Evolutionary conservation across 1,140 invertebrate species (phyloP).

Genomic region (Saccostrea glomerata): DNA sequence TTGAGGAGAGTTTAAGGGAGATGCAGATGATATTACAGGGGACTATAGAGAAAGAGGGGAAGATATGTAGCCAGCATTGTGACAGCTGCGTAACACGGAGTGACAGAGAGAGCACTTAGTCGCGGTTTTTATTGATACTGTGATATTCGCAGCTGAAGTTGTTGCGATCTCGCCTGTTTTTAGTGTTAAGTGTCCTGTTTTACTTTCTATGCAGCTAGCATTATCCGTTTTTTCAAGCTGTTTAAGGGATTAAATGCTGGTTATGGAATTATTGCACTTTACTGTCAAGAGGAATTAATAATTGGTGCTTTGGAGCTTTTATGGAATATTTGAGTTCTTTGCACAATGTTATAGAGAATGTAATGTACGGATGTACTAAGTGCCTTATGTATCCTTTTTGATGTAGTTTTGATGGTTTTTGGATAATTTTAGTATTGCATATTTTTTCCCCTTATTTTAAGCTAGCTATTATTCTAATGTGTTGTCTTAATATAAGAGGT

Average conservation of each 20-base stretch:
- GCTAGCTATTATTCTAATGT: no score
- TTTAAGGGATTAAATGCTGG: background rate
- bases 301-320: background rate
- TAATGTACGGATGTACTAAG: background rate
- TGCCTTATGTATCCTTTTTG: no score
- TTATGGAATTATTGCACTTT: background rate
- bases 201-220: background rate
- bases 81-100: slow-evolving; percentile 3
- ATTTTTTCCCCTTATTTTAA: no score
- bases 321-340: background rate
- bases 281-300: background rate
- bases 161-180: background rate
- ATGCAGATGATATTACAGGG: background rate
- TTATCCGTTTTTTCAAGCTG: background rate
- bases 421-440: no score
- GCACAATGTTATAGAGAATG: background rate
- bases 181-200: background rate
- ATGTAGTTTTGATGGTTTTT: no score
- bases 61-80: background rate
- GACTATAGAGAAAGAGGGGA: background rate
- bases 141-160: slow-evolving; percentile 12
- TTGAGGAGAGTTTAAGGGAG: background rate
- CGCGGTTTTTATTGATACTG: slow-evolving; percentile 3
- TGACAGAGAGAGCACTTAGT: background rate
- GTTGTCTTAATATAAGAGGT: no score